A percentile compares a stretch with the other conserved stretches of the same genome.
These are phyloP conservation scores for Heteromormyrus szaboi DNA, from an alignment of 2,797 vertebrate genomes.

Conservation along the genomic window DNA sequence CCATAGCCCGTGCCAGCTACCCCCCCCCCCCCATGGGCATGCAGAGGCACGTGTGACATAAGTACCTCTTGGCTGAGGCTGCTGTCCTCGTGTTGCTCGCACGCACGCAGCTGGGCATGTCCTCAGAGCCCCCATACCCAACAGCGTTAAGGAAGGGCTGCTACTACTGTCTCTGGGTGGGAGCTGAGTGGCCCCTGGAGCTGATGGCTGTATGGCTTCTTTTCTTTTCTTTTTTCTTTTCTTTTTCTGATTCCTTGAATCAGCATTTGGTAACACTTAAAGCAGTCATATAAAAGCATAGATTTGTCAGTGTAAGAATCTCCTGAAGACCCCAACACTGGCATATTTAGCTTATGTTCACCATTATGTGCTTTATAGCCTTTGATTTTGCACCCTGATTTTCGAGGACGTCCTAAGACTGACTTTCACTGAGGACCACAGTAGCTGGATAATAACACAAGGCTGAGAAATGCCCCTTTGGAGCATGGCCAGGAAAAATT, in stretches of 20 bases:
- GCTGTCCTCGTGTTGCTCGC: conserved; percentile 15
- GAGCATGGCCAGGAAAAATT: conserved; percentile 48
- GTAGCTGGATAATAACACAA: conserved; percentile 38
- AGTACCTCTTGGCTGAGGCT: conserved; percentile 34
- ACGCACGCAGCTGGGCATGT: conserved; percentile 2
- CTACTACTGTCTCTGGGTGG: neutral
- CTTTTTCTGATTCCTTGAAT: neutral
- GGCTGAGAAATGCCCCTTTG: conserved; percentile 41
- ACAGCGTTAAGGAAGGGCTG: neutral
- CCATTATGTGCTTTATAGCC: neutral
- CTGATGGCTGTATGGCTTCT: neutral
- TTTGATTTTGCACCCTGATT: neutral
- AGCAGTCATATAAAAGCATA: neutral
- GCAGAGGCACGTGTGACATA: conserved; percentile 35
- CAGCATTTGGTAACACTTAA: neutral
- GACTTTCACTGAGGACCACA: conserved; percentile 20
- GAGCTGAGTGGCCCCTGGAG: neutral
- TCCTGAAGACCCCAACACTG: neutral
- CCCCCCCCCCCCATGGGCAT: neutral
- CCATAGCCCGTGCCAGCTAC: neutral
- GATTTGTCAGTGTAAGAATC: neutral
- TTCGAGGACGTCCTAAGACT: neutral
- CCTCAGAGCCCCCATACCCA: conserved; percentile 8
- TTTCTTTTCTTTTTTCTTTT: too few relatives aligned
- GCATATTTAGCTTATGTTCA: neutral